These are phyloP conservation scores for Raja brachyura DNA, from an alignment of 2,113 vertebrate species.

Conservation along the genomic window DNA sequence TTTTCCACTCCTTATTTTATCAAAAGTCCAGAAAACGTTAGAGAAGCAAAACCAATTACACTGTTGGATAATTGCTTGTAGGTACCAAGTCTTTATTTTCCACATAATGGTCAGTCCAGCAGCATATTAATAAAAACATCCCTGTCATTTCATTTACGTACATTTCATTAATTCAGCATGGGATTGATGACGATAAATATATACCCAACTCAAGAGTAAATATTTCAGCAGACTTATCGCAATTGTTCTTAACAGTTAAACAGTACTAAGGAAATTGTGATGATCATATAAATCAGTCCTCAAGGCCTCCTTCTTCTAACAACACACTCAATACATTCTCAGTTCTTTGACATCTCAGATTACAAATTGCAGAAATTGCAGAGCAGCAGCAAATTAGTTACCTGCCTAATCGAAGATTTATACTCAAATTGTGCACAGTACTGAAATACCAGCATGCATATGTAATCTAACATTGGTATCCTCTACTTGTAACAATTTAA, in stretches of 20 bases:
- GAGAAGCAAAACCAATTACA: neutral
- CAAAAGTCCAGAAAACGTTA: neutral
- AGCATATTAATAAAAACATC: neutral
- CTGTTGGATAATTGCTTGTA: neutral
- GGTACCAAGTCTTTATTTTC: neutral
- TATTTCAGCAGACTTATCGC: neutral
- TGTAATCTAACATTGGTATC: neutral
- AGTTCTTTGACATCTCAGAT: neutral
- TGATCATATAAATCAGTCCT: neutral
- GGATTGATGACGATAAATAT: neutral
- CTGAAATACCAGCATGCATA: neutral
- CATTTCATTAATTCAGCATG: neutral
- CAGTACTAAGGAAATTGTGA: neutral
- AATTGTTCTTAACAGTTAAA: neutral
- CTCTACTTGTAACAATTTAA: neutral
- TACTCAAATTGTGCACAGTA: neutral
- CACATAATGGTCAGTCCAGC: neutral
- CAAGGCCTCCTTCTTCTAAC: neutral
- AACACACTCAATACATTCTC: constrained; percentile 6
- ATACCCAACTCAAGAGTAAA: neutral
- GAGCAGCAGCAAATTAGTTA: neutral
- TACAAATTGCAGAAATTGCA: constrained; percentile 24
- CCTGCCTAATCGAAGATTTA: neutral
- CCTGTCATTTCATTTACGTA: neutral
- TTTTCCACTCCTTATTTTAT: neutral